A percentile compares a stretch with the other conserved stretches of the same genome.
These are phyloP conservation scores for Chaetophractus vellerosus DNA, from an alignment of 2,797 vertebrate species.

Conservation along the genomic window DNA sequence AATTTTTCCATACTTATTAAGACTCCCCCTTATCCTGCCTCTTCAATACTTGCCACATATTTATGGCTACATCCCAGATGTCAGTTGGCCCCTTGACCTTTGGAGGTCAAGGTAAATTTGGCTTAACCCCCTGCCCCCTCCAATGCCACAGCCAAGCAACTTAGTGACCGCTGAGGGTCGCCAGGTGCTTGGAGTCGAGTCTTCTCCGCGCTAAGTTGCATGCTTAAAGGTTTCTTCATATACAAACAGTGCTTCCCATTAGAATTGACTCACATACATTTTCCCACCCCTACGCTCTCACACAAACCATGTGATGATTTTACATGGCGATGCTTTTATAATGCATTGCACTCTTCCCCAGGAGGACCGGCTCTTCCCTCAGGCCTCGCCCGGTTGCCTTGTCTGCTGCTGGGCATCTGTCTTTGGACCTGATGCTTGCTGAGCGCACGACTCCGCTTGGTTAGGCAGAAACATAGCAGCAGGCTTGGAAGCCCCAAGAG, in stretches of 20 bases:
- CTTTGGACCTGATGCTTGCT: not conserved
- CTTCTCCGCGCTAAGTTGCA: not conserved
- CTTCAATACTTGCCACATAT: not conserved
- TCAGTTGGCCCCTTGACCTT: not conserved
- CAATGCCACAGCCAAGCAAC: too few relatives aligned
- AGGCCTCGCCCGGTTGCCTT: too few relatives aligned
- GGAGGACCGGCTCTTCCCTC: not conserved
- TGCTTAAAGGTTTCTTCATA: not conserved
- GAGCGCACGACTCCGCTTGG: fast-evolving
- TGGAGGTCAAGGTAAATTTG: not conserved
- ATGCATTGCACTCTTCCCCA: not conserved
- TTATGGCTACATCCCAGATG: not conserved
- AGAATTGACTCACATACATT: not conserved
- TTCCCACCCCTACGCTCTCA: not conserved
- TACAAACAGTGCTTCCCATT: not conserved
- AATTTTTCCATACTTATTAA: not conserved
- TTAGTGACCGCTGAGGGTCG: not conserved
- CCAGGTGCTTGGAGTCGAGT: not conserved
- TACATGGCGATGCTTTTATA: not conserved
- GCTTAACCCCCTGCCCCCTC: not conserved
- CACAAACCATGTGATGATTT: not conserved
- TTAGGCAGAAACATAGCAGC: not conserved
- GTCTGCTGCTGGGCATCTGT: not conserved
- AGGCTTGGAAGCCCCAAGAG: not conserved
- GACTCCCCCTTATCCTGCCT: too few relatives aligned